Conservation (phyloP, 2,888 invertebrate genomes). For the Cheilosia urbana region DNA sequence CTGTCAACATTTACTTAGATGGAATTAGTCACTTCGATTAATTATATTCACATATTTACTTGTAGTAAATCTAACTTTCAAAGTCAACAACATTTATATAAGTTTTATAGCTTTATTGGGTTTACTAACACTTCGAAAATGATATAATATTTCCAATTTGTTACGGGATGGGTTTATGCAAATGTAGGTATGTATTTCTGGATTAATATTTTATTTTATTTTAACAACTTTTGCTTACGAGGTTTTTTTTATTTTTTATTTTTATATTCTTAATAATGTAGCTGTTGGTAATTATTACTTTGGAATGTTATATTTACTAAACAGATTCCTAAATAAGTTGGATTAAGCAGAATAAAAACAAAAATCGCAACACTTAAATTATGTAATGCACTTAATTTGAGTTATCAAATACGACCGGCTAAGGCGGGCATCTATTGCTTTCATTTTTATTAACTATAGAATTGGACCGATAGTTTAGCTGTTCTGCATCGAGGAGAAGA, state of each 20-base stretch:
- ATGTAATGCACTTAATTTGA: too few species aligned
- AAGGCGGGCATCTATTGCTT: not conserved
- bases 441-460: too few species aligned
- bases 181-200: not conserved
- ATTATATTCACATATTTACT: conserved; percentile 31
- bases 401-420: too few species aligned
- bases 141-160: conserved; percentile 10
- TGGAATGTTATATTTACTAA: not conserved
- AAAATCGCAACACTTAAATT: too few species aligned
- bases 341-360: too few species aligned
- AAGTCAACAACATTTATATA: conserved; percentile 57
- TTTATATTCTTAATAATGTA: not conserved
- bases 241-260: not conserved
- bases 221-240: not conserved
- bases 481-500: too few species aligned
- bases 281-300: not conserved
- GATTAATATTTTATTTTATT: not conserved
- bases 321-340: not conserved
- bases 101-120: not conserved
- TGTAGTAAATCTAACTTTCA: conserved; percentile 25
- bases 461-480: too few species aligned
- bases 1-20: conserved; percentile 38
- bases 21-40: conserved; percentile 39
- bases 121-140: conserved; percentile 33
- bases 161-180: not conserved